These are phyloP conservation scores for Geothlypis trichas DNA, from an alignment of 2,113 vertebrate genomes.

Conservation along the genomic window DNA sequence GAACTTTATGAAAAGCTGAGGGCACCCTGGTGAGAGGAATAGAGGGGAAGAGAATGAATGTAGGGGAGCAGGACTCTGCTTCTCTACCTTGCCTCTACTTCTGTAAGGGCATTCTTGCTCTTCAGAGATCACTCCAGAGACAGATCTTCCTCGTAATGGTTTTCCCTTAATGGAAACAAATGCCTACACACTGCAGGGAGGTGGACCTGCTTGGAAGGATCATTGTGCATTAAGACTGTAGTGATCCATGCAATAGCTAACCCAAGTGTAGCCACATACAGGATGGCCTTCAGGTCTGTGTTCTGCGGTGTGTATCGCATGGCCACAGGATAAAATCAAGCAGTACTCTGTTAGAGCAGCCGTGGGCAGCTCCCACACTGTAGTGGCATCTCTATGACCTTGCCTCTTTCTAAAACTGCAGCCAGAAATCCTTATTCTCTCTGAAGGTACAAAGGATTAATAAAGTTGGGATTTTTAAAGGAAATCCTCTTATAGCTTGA, in stretches of 20 bases:
- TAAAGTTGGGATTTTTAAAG: not conserved
- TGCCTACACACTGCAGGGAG: not conserved
- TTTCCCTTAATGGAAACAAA: not conserved
- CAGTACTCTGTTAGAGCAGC: fast-evolving
- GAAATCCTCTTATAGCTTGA: not conserved
- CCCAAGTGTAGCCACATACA: fast-evolving
- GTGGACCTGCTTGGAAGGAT: not conserved
- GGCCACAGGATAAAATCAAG: not conserved
- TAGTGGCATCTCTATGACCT: fast-evolving
- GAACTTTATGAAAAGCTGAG: not conserved
- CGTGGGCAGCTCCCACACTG: fast-evolving
- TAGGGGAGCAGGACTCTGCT: not conserved
- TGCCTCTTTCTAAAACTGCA: not conserved
- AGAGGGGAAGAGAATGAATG: too few relatives aligned
- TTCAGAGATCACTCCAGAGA: not conserved
- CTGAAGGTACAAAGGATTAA: not conserved
- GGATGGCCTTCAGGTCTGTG: not conserved
- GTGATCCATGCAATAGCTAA: not conserved
- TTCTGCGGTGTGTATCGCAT: fast-evolving
- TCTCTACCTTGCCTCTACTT: not conserved
- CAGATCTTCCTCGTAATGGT: not conserved
- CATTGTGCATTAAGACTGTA: not conserved
- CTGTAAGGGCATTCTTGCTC: fast-evolving
- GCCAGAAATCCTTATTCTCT: not conserved
- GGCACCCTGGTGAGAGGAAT: not conserved